phyloP scores from a whole-genome alignment of 1,140 invertebrate species.

The Hesperophylax magnus region DNA sequence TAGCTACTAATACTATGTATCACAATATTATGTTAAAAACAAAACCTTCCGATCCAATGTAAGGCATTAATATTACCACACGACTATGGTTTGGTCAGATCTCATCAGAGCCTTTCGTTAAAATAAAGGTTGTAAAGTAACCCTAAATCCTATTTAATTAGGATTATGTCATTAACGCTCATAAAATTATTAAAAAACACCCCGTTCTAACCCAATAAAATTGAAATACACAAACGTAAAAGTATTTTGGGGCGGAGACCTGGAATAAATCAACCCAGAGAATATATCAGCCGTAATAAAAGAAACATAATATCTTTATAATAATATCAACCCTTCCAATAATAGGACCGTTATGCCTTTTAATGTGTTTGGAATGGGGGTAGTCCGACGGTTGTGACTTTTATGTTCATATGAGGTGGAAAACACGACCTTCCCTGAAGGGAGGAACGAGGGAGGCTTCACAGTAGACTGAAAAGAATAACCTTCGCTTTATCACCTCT shows the following conservation, averaged over 20 bases:
- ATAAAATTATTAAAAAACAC: background rate
- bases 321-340: conserved; percentile 31
- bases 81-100: too few species aligned
- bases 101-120: too few species aligned
- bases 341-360: conserved; percentile 25
- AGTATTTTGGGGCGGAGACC: background rate
- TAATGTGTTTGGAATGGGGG: conserved; percentile 12
- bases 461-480: background rate
- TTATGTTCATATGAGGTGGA: conserved; percentile 24
- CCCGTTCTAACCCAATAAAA: background rate
- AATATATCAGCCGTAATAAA: conserved; percentile 16
- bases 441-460: conserved; percentile 1
- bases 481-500: background rate
- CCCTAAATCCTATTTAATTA: background rate
- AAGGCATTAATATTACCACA: too few species aligned
- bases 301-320: conserved; percentile 30
- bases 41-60: too few species aligned
- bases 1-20: too few species aligned
- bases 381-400: conserved; percentile 5
- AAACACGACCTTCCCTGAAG: conserved; percentile 9
- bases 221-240: conserved; percentile 11
- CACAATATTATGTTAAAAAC: too few species aligned
- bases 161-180: background rate
- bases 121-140: too few species aligned
- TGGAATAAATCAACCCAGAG: conserved; percentile 10